Evolutionary conservation across 2,888 invertebrate genomes (phyloP).

Genomic region (Rhingia rostrata): DNA sequence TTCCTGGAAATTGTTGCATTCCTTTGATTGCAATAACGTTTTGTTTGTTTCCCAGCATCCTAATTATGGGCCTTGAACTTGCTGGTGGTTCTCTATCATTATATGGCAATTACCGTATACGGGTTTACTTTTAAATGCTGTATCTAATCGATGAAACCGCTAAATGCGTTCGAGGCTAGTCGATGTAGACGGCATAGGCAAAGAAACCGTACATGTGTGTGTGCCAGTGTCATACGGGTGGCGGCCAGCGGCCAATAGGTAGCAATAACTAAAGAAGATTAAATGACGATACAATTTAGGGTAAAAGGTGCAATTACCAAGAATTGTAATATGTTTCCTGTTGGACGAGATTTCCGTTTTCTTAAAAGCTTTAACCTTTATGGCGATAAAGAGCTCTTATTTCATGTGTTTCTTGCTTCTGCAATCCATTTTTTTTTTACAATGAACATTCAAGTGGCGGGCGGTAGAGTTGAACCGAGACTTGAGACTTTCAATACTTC

Average conservation of each 20-base stretch:
- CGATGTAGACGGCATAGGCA: slow-evolving; percentile 22
- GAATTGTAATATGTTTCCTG: slow-evolving; percentile 56
- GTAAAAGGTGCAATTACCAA: slow-evolving; percentile 61
- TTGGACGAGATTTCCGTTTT: slow-evolving; percentile 39
- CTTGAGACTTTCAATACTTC: too few species aligned
- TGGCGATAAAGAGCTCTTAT: slow-evolving; percentile 7
- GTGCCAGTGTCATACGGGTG: slow-evolving; percentile 53
- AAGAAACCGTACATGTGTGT: slow-evolving; percentile 47
- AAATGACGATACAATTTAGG: slow-evolving; percentile 50
- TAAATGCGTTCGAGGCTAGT: slow-evolving; percentile 20
- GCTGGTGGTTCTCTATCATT: slow-evolving; percentile 21
- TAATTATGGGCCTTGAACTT: slow-evolving; percentile 44
- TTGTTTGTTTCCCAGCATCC: slow-evolving; percentile 22
- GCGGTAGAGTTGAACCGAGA: too few species aligned
- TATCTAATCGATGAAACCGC: slow-evolving; percentile 54
- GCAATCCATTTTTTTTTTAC: too few species aligned
- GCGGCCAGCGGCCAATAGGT: slow-evolving; percentile 20
- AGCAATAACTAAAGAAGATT: slow-evolving; percentile 46
- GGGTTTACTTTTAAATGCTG: slow-evolving; percentile 35
- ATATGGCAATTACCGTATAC: slow-evolving; percentile 60
- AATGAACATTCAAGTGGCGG: too few species aligned
- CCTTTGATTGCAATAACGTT: slow-evolving; percentile 13
- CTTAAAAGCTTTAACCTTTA: slow-evolving; percentile 3
- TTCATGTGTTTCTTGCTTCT: background rate
- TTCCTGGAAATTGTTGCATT: slow-evolving; percentile 59